Evolutionary conservation across 1,140 invertebrate genomes (phyloP).

Genomic region (Drosophila prosaltans): DNA sequence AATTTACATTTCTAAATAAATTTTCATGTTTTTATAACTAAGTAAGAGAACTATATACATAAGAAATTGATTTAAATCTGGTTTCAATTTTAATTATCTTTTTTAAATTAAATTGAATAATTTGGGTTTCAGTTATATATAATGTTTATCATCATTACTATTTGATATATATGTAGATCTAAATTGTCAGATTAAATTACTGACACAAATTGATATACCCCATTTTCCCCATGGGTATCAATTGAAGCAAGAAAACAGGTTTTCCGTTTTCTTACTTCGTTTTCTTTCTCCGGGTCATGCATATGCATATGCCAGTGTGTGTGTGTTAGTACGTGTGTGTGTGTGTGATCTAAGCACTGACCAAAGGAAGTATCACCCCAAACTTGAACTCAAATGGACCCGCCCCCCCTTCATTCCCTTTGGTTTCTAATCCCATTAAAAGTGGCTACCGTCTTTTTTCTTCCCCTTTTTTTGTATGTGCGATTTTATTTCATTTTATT

Average conservation of each 20-base stretch:
- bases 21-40: too few species aligned
- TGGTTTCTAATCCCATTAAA: not conserved
- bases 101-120: too few species aligned
- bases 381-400: not conserved
- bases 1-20: too few species aligned
- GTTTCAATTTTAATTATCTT: too few species aligned
- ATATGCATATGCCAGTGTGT: slow-evolving; percentile 30
- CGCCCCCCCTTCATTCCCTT: not conserved
- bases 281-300: slow-evolving; percentile 46
- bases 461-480: slow-evolving; percentile 17
- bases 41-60: too few species aligned
- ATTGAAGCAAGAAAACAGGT: slow-evolving; percentile 25
- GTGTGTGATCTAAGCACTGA: slow-evolving; percentile 40
- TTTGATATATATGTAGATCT: too few species aligned
- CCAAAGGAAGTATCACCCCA: slow-evolving; percentile 35
- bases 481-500: slow-evolving; percentile 52
- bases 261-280: slow-evolving; percentile 57
- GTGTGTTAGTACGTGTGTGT: slow-evolving; percentile 23
- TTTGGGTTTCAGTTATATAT: too few species aligned
- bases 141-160: too few species aligned
- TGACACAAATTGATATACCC: slow-evolving; percentile 9
- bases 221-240: not conserved
- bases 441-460: not conserved
- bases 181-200: too few species aligned
- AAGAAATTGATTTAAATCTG: too few species aligned